phyloP scores from a whole-genome alignment of 2,797 vertebrate genomes.

The Thripadectes ignobilis region DNA sequence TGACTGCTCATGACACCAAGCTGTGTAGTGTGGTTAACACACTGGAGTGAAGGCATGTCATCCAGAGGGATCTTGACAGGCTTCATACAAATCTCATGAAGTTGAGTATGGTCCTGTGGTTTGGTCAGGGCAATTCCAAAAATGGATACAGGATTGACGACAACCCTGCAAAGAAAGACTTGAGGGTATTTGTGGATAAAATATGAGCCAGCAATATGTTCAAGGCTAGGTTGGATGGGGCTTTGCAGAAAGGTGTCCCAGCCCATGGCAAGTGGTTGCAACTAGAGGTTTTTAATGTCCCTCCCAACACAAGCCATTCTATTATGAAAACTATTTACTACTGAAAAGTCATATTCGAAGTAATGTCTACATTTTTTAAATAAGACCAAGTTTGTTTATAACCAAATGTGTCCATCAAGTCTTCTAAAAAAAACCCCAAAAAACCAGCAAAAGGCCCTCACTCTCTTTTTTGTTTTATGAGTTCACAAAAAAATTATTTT shows the following conservation, averaged over 20 bases:
- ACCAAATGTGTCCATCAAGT: not conserved
- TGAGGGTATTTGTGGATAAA: not conserved
- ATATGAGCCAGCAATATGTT: not conserved
- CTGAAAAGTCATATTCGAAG: not conserved
- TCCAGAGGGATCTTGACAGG: not conserved
- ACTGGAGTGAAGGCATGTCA: not conserved
- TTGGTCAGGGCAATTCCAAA: not conserved
- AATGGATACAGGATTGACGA: not conserved
- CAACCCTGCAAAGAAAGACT: not conserved
- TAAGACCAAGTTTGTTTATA: not conserved
- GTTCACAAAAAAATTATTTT: not conserved
- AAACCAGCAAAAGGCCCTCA: rapidly evolving
- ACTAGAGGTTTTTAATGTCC: not conserved
- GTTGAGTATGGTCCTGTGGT: not conserved
- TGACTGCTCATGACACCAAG: not conserved
- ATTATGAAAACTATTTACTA: not conserved
- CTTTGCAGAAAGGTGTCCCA: not conserved
- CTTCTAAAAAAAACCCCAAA: not conserved
- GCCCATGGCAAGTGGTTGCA: not conserved
- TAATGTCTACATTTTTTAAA: not conserved
- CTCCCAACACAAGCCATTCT: not conserved
- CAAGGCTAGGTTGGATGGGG: not conserved
- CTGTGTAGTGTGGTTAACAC: not conserved
- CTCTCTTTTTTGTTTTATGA: not conserved
- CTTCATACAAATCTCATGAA: not conserved